Evolutionary conservation across 1,140 invertebrate species (phyloP).

Genomic region (Drosophila kanapiae): DNA sequence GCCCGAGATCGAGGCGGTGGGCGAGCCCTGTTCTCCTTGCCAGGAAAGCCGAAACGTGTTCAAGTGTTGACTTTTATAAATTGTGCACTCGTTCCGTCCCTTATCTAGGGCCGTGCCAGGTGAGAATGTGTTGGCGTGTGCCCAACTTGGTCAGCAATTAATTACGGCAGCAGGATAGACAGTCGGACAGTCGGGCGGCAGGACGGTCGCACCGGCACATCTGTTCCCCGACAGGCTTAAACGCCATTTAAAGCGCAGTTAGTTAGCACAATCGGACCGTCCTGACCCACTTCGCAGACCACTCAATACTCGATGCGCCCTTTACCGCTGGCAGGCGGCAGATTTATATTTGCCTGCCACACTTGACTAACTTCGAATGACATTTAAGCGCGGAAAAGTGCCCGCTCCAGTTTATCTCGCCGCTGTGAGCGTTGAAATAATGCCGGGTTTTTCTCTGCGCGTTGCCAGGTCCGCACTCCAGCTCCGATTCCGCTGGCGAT

Average conservation of each 20-base stretch:
- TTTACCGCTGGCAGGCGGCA: slow-evolving; percentile 28
- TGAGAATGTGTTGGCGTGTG: slow-evolving; percentile 63
- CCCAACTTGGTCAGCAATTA: slow-evolving; percentile 78
- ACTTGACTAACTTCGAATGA: slow-evolving; percentile 67
- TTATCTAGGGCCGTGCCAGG: slow-evolving; percentile 17
- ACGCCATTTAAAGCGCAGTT: slow-evolving; percentile 67
- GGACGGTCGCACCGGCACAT: slow-evolving; percentile 9
- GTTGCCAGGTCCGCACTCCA: background rate
- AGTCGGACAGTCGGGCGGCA: background rate
- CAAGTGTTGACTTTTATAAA: slow-evolving; percentile 83
- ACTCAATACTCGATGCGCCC: slow-evolving; percentile 41
- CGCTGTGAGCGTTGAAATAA: slow-evolving; percentile 65
- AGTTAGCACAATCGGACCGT: slow-evolving; percentile 45
- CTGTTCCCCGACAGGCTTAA: slow-evolving; percentile 47
- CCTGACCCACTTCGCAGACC: slow-evolving; percentile 27
- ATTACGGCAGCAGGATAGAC: slow-evolving; percentile 56
- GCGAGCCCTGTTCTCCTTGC: slow-evolving; percentile 11
- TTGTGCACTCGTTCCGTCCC: slow-evolving; percentile 68
- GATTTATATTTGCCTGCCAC: slow-evolving; percentile 70
- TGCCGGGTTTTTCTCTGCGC: slow-evolving; percentile 51
- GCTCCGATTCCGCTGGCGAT: slow-evolving; percentile 38
- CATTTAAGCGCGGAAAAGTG: slow-evolving; percentile 46
- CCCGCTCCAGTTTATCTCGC: slow-evolving; percentile 65
- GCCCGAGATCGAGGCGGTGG: background rate
- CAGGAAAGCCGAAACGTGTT: slow-evolving; percentile 74